A percentile compares a stretch with the other conserved stretches of the same genome.
Conservation (phyloP, 2,888 invertebrate species). For the Cactoblastis cactorum region DNA sequence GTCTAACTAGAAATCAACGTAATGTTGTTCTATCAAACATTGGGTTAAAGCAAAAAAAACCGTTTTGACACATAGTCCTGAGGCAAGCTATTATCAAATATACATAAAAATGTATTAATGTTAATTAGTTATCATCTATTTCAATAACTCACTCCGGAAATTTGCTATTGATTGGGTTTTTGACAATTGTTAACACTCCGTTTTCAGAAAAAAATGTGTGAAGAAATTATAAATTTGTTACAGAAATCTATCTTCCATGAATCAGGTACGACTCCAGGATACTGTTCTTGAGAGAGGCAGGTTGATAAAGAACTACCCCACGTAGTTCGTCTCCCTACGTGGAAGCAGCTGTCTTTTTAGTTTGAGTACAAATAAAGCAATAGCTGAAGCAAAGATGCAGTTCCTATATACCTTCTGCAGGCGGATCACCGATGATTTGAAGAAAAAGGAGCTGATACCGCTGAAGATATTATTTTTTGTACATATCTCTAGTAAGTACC, state of each 20-base stretch:
- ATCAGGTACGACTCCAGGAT: conserved; percentile 43
- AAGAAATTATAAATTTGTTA: conserved; percentile 31
- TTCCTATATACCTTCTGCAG: conserved; percentile 81
- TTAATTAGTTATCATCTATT: too few species aligned
- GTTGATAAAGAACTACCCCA: conserved; percentile 54
- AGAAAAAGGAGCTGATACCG: conserved; percentile 85
- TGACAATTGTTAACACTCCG: too few species aligned
- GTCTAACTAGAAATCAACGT: too few species aligned
- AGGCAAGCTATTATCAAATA: too few species aligned
- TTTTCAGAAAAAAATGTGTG: too few species aligned
- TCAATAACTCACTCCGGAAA: too few species aligned
- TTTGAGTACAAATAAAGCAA: conserved; percentile 17
- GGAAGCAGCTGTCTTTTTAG: neutral
- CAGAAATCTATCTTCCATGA: conserved; percentile 61
- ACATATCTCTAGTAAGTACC: conserved; percentile 88
- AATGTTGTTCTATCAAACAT: too few species aligned
- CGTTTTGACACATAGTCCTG: too few species aligned
- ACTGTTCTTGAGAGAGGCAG: conserved; percentile 49
- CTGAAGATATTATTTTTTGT: conserved; percentile 88
- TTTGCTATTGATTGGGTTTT: too few species aligned
- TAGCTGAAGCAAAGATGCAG: conserved; percentile 64
- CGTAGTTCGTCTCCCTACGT: conserved; percentile 31
- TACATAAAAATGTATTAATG: too few species aligned
- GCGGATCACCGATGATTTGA: conserved; percentile 84
- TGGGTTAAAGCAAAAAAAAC: too few species aligned